These are phyloP conservation scores for Tachina grossa DNA, from an alignment of 2,888 invertebrate species.

Conservation along the genomic window DNA sequence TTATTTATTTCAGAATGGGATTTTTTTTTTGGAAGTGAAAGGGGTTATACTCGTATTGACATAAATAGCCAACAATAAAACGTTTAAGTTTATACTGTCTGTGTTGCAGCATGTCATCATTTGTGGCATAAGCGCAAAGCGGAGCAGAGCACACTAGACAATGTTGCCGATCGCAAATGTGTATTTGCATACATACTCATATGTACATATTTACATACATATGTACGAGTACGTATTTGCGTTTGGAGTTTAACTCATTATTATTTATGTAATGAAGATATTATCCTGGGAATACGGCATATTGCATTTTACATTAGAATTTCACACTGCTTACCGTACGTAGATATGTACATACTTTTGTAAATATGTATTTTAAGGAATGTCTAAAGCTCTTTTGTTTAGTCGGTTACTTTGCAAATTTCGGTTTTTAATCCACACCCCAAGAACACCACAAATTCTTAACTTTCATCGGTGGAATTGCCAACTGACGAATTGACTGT, in stretches of 20 bases:
- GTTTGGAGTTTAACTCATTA: not conserved
- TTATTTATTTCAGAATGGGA: no score
- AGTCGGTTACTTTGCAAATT: no score
- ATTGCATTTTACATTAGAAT: not conserved
- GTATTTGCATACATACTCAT: not conserved
- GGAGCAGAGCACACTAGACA: not conserved
- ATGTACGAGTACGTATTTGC: not conserved
- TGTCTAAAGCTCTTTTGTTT: no score
- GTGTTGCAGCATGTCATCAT: not conserved
- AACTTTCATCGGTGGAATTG: not conserved
- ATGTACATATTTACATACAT: no score
- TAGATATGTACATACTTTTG: not conserved
- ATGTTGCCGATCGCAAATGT: not conserved
- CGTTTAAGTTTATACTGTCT: not conserved
- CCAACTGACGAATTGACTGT: not conserved
- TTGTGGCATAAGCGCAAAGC: not conserved
- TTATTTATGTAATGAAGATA: constrained; percentile 1
- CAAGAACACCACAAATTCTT: not conserved
- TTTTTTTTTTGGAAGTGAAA: no score
- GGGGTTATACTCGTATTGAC: no score
- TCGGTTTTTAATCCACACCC: no score
- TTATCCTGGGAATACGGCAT: constrained; percentile 7
- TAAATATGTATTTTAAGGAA: not conserved
- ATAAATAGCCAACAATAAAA: no score
- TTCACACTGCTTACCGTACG: not conserved